Base-by-base conservation (phyloP, 2,888 invertebrate species). In the Xanthostigma xanthostigma region DNA sequence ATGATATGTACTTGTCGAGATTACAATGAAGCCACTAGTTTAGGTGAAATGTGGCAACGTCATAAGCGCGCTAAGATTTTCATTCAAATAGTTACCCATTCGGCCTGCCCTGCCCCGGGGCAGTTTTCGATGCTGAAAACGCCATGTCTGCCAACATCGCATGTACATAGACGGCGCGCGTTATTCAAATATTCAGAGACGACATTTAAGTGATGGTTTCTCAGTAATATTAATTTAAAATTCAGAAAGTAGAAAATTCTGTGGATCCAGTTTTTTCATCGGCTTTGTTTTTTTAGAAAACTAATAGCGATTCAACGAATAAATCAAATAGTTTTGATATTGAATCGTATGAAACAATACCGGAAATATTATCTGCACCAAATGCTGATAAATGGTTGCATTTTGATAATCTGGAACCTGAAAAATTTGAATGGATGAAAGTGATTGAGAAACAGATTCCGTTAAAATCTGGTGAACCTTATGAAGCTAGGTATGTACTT, bases 341-440 rank as follows among this genome's bases (percentile, higher is more conserved):
- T 35, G 65, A 66, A 11, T 58, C 73, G 37, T 69, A 75, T 59
- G 74, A 76, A n/a, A 69, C 72, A 57, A 51, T 63, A 1, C 51
- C 54, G 12, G 74, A 78, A 58, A 63, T 82, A 35, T 58, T 82
- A 6, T 69, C 73, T 12, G 71, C 75, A 54, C 75, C 81, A 17
- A 69, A 77, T 52, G 64, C 79, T 0, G 75, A 79, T 51, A 77
- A 80, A 44, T 93, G 90, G 88, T 62, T 91, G 1, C 78, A 93
- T 62, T 94, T 94, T 76, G 78, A 89, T 64, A 72, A 78, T n/a
- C 63, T 92, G 41, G 95, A 95, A 66, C 75, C 76, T 53, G 85
- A 88, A 55, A 95, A 95, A 64, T 64, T 94, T 13, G 80, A 84
- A 58, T 95, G 95, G 94, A 88, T 90, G 75, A 81, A 82, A 62